These are phyloP conservation scores for Syndactyla subalaris DNA, from an alignment of 2,797 vertebrate genomes.

Conservation along the genomic window DNA sequence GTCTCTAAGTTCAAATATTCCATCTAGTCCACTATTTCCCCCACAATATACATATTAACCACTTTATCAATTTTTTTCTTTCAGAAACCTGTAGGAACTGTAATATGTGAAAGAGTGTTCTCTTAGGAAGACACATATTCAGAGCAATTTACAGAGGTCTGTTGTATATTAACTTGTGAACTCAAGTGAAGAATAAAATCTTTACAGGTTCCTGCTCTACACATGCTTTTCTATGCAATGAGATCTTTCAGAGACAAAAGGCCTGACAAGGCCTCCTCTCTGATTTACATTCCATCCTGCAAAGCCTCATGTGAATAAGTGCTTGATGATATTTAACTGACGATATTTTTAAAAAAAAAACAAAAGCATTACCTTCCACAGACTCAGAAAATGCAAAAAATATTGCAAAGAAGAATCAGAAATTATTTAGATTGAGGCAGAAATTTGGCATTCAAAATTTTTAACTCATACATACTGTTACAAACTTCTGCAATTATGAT, in stretches of 20 bases:
- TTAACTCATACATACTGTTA: neutral
- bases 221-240: neutral
- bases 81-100: neutral
- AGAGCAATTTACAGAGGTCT: neutral
- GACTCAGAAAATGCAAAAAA: neutral
- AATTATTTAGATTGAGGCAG: neutral
- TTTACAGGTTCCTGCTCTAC: neutral
- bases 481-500: neutral
- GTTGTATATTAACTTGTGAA: neutral
- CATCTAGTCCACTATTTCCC: neutral
- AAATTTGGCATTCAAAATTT: neutral
- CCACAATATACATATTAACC: neutral
- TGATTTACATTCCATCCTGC: neutral
- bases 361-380: neutral
- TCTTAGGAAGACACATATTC: neutral
- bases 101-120: neutral
- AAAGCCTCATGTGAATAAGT: neutral
- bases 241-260: neutral
- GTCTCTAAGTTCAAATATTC: neutral
- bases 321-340: neutral
- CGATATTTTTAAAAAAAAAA: neutral
- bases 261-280: neutral
- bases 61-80: neutral
- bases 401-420: neutral
- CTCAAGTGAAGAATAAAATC: neutral